These are phyloP conservation scores for Paradisaea rubra DNA, from an alignment of 2,113 vertebrate species.

Conservation along the genomic window DNA sequence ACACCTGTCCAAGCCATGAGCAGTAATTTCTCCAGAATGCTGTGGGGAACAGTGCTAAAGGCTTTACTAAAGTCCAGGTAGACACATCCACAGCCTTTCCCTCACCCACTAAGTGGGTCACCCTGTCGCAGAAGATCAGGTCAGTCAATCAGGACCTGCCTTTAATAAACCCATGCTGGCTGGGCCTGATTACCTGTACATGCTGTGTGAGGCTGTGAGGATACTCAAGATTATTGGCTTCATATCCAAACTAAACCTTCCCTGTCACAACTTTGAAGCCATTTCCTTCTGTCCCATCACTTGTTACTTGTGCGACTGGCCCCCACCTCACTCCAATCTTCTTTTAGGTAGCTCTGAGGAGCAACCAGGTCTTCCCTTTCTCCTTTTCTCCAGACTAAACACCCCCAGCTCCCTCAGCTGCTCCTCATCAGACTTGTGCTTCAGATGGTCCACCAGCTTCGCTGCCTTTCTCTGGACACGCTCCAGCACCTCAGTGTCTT, in stretches of 20 bases:
- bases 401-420: background rate
- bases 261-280: background rate
- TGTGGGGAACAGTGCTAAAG: background rate
- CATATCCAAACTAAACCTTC: background rate
- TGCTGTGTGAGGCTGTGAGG: background rate
- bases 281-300: background rate
- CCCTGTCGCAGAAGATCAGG: background rate
- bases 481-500: background rate
- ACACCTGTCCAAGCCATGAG: background rate
- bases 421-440: background rate
- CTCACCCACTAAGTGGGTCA: background rate
- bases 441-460: background rate
- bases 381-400: background rate
- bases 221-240: background rate
- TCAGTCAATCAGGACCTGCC: background rate
- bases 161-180: background rate
- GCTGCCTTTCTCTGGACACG: rapidly evolving
- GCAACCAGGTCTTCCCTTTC: background rate
- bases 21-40: background rate
- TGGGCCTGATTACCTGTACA: background rate
- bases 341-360: background rate
- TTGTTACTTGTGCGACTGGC: background rate
- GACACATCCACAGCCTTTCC: background rate
- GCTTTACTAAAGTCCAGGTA: background rate
- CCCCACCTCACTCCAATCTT: background rate